phyloP scores from a whole-genome alignment of 2,113 vertebrate species.

The Aphyosemion australe region DNA sequence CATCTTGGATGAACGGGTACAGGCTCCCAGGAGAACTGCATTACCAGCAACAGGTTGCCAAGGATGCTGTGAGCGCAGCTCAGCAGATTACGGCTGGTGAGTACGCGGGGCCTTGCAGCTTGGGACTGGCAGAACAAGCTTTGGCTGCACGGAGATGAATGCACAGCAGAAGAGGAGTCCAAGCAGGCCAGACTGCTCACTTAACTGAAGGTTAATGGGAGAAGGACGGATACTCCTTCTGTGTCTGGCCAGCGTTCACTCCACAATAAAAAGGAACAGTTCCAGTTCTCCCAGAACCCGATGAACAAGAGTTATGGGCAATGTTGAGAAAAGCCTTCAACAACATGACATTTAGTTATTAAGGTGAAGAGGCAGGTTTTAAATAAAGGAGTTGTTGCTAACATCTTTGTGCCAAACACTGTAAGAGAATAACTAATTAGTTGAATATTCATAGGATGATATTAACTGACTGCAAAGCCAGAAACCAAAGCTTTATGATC shows the following conservation, averaged over 20 bases:
- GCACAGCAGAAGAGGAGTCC: conserved; percentile 2
- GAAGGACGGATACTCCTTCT: neutral
- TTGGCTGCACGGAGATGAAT: conserved; percentile 4
- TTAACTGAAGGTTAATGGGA: conserved; percentile 15
- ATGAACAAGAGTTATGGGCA: too few species aligned
- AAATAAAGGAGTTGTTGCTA: too few species aligned
- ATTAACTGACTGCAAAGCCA: too few species aligned
- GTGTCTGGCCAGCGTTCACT: neutral
- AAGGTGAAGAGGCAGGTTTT: too few species aligned
- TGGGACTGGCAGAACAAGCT: conserved; percentile 8
- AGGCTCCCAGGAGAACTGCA: conserved; percentile 12
- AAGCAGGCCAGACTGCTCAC: conserved; percentile 15
- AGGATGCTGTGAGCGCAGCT: conserved; percentile 20
- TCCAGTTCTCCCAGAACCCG: neutral
- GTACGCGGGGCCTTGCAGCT: neutral
- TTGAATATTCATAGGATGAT: too few species aligned
- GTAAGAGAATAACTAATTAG: too few species aligned
- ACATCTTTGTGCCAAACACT: too few species aligned
- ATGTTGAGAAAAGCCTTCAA: too few species aligned
- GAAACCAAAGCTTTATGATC: too few species aligned
- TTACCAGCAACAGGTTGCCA: conserved; percentile 27
- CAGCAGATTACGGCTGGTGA: conserved; percentile 22
- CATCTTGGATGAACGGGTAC: conserved; percentile 15
- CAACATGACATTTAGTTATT: too few species aligned
- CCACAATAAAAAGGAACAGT: neutral